Evolutionary conservation across 2,113 vertebrate genomes (phyloP), one percentile per base, ranked within the genome.

Genomic region (Cephalophus harveyi): DNA sequence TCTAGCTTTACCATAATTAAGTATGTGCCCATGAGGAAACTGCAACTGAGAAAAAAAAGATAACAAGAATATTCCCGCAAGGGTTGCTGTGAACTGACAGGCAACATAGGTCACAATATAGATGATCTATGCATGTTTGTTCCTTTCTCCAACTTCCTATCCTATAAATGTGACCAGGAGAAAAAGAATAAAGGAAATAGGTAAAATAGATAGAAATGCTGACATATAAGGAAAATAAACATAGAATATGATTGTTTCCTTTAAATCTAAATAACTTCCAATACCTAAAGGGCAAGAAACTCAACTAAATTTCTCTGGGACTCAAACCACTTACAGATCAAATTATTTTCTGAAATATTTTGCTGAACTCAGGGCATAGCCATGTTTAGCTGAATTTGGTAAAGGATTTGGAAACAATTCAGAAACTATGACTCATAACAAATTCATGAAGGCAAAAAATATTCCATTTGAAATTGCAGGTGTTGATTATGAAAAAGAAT

Each of bases 371-470:
- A 76, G 76, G 64, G 30, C 21, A 60, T 54, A 92, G 8, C 43
- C 60, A 55, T 46, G 23, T 83, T 64, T 93, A 84, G 33, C 25
- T 86, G 54, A 89, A 93, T 93, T 94, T 60, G 64, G 43, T 59
- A 87, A 90, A 94, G n/a, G 25, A 14, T 59, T 90, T 87, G 64
- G 36, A 92, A 95, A 87, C 36, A 50, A 81, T 57, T 98, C 74
- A 87, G 57, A 95, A 79, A 62, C 33, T 40, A 87, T 81, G 30
- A 95, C 57, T 94, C 43, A 82, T 40, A 54, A 89, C n/a, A 89
- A 92, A 97, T 59, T 74, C 33, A 71, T 89, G 36, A 97, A 96
- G 36, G 9, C 40, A 87, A 93, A 91, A 92, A 52, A 89, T 5
- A 54, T 52, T 87, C 9, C 64, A 57, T 90, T 89, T 81, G 81